These are phyloP conservation scores for Amphiprion clarkii DNA, from an alignment of 2,797 vertebrate species.

Conservation along the genomic window DNA sequence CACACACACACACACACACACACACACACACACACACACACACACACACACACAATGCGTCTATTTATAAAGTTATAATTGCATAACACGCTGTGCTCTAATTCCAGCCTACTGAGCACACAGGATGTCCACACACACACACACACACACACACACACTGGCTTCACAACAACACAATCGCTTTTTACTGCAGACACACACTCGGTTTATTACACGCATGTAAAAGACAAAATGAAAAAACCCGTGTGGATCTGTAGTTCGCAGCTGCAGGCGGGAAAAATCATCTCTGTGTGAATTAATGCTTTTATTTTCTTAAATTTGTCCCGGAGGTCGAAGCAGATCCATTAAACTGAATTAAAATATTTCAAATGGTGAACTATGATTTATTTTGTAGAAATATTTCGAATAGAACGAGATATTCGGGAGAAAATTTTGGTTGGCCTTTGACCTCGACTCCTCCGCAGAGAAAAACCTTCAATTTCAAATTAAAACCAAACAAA, in stretches of 20 bases:
- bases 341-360: no score
- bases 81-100: conserved; percentile 78
- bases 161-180: conserved; percentile 4
- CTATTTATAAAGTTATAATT: conserved; percentile 82
- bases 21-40: conserved; percentile 53
- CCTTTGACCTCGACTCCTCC: no score
- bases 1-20: conserved; percentile 51
- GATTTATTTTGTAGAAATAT: no score
- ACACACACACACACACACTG: conserved; percentile 55
- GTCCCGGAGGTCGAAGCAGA: no score
- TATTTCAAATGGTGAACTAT: no score
- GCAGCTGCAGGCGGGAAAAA: no score
- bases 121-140: conserved; percentile 66
- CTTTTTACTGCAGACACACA: background rate
- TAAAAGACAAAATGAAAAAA: background rate
- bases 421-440: no score
- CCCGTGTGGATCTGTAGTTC: conserved; percentile 7
- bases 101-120: conserved; percentile 75
- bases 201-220: background rate
- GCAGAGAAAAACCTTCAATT: no score
- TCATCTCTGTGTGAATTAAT: no score
- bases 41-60: conserved; percentile 57
- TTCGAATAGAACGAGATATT: no score
- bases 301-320: no score
- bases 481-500: no score